A percentile compares a stretch with the other conserved stretches of the same genome.
Evolutionary conservation across 1,140 invertebrate genomes (phyloP).

Genomic region (Ladona fulva): DNA sequence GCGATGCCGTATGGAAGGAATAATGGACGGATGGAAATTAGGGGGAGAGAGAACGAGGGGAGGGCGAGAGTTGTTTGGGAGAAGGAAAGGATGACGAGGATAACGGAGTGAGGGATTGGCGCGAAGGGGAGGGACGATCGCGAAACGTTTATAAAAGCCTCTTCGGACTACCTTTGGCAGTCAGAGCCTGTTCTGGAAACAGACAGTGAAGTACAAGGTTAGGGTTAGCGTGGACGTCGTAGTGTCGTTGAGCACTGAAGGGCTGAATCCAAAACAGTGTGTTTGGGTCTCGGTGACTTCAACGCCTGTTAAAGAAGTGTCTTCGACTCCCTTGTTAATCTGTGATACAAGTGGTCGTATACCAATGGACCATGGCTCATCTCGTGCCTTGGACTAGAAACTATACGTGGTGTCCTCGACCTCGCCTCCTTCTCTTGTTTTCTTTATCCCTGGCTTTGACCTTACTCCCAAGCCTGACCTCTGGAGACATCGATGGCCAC

Average conservation of each 20-base stretch:
- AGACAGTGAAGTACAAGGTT: not conserved
- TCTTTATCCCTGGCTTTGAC: not conserved
- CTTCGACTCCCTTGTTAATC: not conserved
- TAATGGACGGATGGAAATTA: too few species aligned
- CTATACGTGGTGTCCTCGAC: not conserved
- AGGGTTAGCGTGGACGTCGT: not conserved
- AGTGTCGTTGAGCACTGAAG: not conserved
- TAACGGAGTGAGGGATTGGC: not conserved
- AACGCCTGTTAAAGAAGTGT: not conserved
- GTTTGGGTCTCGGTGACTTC: not conserved
- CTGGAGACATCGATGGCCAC: not conserved
- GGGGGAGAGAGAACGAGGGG: too few species aligned
- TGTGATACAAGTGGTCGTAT: not conserved
- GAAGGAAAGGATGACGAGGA: not conserved
- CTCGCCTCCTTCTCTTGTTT: not conserved
- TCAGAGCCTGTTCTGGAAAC: not conserved
- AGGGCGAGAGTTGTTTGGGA: not conserved
- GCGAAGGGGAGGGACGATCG: not conserved
- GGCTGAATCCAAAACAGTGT: not conserved
- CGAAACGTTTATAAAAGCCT: conserved; percentile 1
- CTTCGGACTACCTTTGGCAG: not conserved
- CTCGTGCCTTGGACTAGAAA: not conserved
- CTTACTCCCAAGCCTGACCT: not conserved
- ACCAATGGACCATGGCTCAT: not conserved
- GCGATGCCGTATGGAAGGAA: too few species aligned